Base-by-base conservation (phyloP, 2,888 invertebrate species). In the Lasioglossum vierecki region DNA sequence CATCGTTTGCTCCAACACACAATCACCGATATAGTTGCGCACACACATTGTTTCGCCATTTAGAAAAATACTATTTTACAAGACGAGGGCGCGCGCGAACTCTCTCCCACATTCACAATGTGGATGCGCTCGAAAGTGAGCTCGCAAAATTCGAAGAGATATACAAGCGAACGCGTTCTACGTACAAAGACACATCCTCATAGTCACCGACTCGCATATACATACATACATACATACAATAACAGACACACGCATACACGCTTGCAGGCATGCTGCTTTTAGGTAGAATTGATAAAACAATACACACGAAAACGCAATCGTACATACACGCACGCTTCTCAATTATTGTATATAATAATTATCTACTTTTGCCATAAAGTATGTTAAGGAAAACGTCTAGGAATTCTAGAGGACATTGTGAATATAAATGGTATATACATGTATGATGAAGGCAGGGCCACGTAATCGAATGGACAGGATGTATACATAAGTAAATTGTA, bases 31-130 rank as follows among this genome's bases (percentile, higher is more conserved):
- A 72, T 68, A 77, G 70, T 84, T 80, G 86, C 89, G 78, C 82
- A 79, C 82, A 79, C 82, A 86, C 88, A 89, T 88, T 88, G 80
- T 91, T 90, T 91, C 83, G 86, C 85, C 88, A 88, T 90, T 93
- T 93, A 93, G 92, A 93, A 93, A 93, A 93, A 93, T 93, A 93
- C 92, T 93, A 93, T 93, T 93, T 93, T 93, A 93, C 93, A 93
- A 81, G 79, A 88, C 80, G 88, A 82, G 82, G 30, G 30, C 30
- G 30, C n/a, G 80, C 82, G 80, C 81, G 80, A 83, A 77, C 82
- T 85, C 85, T 85, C 83, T 81, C 66, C 70, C 66, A 70, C 76
- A 79, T 79, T 70, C 78, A 73, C 63, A 76, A 66, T 63, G 53
- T 78, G 49, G 49, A 87, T 76, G 80, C 77, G 46, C 78, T 66